These are phyloP conservation scores for Drosophila arawakana DNA, from an alignment of 1,140 invertebrate species.

Conservation along the genomic window DNA sequence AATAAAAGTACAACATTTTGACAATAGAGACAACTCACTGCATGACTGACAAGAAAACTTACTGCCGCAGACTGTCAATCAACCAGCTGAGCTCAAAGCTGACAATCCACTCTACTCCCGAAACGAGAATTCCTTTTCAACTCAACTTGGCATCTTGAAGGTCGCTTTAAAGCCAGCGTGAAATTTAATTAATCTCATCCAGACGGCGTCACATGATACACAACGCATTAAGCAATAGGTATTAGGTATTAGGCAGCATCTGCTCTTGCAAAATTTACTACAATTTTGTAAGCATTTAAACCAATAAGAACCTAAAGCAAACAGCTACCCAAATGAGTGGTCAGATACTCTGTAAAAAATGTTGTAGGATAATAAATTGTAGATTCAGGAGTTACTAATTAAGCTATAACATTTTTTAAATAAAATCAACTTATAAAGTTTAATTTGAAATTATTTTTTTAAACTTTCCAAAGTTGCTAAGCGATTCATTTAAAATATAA, in stretches of 20 bases:
- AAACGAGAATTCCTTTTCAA: not conserved
- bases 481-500: no score
- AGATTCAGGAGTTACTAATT: no score
- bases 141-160: conserved; percentile 41
- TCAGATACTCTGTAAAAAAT: conserved; percentile 3
- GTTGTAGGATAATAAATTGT: no score
- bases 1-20: conserved; percentile 53
- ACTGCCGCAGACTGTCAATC: conserved; percentile 62
- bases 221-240: conserved; percentile 50
- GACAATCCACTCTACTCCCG: not conserved
- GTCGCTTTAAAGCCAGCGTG: conserved; percentile 60
- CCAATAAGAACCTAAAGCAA: conserved; percentile 47
- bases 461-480: no score
- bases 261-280: conserved; percentile 52
- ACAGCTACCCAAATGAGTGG: not conserved
- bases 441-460: no score
- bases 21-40: conserved; percentile 33
- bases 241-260: conserved; percentile 54
- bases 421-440: no score
- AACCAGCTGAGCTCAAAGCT: conserved; percentile 30
- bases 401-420: no score
- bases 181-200: conserved; percentile 67
- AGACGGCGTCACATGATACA: conserved; percentile 55
- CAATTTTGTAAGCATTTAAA: conserved; percentile 63
- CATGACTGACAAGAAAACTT: conserved; percentile 51